A percentile compares a stretch with the other conserved stretches of the same genome.
Evolutionary conservation across 1,140 invertebrate species (phyloP).

Genomic region (Bilobella aurantiaca): DNA sequence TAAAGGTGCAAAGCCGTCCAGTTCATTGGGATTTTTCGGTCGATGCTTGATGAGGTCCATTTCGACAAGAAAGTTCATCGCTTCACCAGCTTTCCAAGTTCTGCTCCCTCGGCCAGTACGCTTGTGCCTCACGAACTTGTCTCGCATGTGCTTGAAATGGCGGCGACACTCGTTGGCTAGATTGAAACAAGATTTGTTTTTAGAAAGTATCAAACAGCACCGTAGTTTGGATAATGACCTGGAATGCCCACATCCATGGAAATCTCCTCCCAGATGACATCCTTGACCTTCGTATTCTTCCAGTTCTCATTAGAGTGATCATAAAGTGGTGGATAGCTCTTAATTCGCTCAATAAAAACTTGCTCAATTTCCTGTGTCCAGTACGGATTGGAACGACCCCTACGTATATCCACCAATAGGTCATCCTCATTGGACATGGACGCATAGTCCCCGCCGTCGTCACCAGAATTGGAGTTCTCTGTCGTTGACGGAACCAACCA

Average conservation of each 20-base stretch:
- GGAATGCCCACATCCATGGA: neutral
- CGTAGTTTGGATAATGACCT: neutral
- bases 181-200: neutral
- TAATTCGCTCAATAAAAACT: neutral
- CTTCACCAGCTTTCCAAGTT: neutral
- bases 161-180: neutral
- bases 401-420: neutral
- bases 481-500: too few relatives aligned
- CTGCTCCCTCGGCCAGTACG: neutral
- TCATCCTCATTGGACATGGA: neutral
- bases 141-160: slow-evolving; percentile 1
- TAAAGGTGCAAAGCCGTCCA: neutral
- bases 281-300: neutral
- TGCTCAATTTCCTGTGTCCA: neutral
- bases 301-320: slow-evolving; percentile 3
- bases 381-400: neutral
- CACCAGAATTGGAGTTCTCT: neutral
- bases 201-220: neutral
- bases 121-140: neutral
- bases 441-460: neutral
- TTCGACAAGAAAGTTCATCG: neutral
- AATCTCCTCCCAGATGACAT: slow-evolving; percentile 1
- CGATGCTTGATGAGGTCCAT: slow-evolving; percentile 4
- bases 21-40: neutral
- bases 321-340: neutral